These are phyloP conservation scores for Coilia nasus DNA, from an alignment of 2,797 vertebrate genomes.

Conservation along the genomic window DNA sequence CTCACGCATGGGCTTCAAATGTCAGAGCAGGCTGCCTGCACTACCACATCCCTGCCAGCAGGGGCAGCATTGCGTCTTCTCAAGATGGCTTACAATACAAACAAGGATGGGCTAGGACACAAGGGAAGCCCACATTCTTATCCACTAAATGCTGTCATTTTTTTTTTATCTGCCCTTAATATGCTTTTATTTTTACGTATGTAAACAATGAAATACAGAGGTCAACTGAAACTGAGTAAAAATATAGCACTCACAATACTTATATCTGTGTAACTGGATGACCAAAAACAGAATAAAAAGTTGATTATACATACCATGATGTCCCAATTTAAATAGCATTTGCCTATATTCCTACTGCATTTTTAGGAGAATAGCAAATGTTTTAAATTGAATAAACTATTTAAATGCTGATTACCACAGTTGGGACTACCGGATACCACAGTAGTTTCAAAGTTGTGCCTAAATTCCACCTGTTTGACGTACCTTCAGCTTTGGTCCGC, in stretches of 20 bases:
- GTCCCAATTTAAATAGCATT: not conserved
- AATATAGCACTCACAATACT: not conserved
- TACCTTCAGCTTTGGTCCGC: conserved; percentile 72
- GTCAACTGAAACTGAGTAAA: not conserved
- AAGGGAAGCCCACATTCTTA: not conserved
- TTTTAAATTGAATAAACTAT: not conserved
- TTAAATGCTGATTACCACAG: not conserved
- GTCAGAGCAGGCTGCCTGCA: conserved; percentile 53
- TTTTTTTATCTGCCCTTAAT: not conserved
- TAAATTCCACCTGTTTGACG: not conserved
- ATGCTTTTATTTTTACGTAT: not conserved
- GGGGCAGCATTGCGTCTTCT: conserved; percentile 35
- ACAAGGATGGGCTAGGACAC: not conserved
- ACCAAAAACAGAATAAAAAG: not conserved
- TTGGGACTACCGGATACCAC: not conserved
- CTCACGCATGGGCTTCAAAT: conserved; percentile 41
- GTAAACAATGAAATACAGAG: not conserved
- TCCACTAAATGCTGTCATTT: no score
- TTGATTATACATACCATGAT: not conserved
- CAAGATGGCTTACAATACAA: conserved; percentile 1
- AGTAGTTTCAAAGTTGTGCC: not conserved
- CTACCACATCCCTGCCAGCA: conserved; percentile 27
- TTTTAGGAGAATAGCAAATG: not conserved
- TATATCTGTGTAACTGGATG: not conserved
- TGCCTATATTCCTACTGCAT: not conserved